A percentile compares a stretch with the other conserved stretches of the same genome.
phyloP scores from a whole-genome alignment of 2,797 vertebrate species.

The Ctenopoma multispine region DNA sequence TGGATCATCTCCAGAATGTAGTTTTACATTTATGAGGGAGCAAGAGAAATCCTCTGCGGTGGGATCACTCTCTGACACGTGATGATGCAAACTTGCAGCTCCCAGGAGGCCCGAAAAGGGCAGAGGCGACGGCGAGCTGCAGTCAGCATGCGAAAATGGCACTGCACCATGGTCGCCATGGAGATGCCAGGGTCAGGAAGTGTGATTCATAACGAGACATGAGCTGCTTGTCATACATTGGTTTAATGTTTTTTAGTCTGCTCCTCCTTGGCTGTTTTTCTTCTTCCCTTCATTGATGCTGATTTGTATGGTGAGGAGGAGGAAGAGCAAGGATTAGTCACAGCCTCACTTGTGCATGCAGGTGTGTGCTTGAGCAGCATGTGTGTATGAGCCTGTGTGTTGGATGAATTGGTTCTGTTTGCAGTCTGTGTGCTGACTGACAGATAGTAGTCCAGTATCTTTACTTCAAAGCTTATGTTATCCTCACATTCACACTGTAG shows the following conservation, averaged over 20 bases:
- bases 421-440: background rate
- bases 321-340: constrained; percentile 59
- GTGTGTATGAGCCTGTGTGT: constrained; percentile 8
- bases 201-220: constrained; percentile 53
- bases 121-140: constrained; percentile 52
- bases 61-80: constrained; percentile 7
- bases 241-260: background rate
- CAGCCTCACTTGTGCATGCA: constrained; percentile 13
- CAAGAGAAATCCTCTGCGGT: background rate
- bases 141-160: constrained; percentile 67
- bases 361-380: constrained; percentile 13
- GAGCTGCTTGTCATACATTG: constrained; percentile 27
- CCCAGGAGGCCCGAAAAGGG: constrained; percentile 49
- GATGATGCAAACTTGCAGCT: constrained; percentile 33
- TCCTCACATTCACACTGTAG: background rate
- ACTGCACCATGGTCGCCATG: constrained; percentile 65
- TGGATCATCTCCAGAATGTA: background rate
- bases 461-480: background rate
- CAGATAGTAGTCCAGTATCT: background rate
- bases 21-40: background rate
- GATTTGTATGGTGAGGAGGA: constrained; percentile 33
- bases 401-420: background rate
- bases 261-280: constrained; percentile 9
- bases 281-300: constrained; percentile 15
- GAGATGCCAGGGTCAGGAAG: constrained; percentile 61